These are phyloP conservation scores for Ichneumon xanthorius DNA, from an alignment of 2,888 invertebrate species.

Conservation along the genomic window DNA sequence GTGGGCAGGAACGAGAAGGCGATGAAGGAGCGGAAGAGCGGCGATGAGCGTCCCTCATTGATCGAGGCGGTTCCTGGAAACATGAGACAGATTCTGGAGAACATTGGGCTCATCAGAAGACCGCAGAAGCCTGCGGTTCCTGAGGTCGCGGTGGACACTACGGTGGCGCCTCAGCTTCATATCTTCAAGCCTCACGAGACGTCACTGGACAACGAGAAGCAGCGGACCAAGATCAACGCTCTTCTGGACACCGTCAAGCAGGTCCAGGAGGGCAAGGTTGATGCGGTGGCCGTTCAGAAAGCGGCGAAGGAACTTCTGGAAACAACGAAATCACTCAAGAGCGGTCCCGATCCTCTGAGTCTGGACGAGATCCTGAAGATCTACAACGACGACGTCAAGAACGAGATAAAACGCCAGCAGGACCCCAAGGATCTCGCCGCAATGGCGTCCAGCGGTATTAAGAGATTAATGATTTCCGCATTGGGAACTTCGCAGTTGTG, in stretches of 20 bases:
- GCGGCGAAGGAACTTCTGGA: constrained; percentile 78
- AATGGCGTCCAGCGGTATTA: constrained; percentile 78
- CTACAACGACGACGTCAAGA: constrained; percentile 81
- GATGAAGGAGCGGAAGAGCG: constrained; percentile 69
- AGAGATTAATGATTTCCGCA: constrained; percentile 78
- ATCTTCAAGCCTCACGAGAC: constrained; percentile 84
- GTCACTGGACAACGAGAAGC: constrained; percentile 83
- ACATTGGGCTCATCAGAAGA: constrained; percentile 81
- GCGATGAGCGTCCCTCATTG: constrained; percentile 70
- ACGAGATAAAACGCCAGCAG: constrained; percentile 83
- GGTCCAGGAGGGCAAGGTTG: constrained; percentile 81
- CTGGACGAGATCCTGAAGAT: constrained; percentile 80
- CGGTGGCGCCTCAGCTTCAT: constrained; percentile 74
- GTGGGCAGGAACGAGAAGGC: constrained; percentile 77
- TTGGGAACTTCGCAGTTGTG: constrained; percentile 76
- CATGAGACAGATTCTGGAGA: constrained; percentile 83
- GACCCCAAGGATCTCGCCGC: constrained; percentile 61
- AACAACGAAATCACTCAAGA: constrained; percentile 77
- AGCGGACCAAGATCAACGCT: constrained; percentile 84
- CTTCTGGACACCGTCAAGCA: constrained; percentile 81
- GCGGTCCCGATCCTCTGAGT: constrained; percentile 81
- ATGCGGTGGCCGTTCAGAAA: constrained; percentile 77
- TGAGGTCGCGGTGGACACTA: neutral
- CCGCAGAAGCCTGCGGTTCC: constrained; percentile 30
- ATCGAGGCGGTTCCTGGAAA: constrained; percentile 80